These are phyloP conservation scores for Fabriciana adippe DNA, from an alignment of 2,888 invertebrate genomes.

Conservation along the genomic window DNA sequence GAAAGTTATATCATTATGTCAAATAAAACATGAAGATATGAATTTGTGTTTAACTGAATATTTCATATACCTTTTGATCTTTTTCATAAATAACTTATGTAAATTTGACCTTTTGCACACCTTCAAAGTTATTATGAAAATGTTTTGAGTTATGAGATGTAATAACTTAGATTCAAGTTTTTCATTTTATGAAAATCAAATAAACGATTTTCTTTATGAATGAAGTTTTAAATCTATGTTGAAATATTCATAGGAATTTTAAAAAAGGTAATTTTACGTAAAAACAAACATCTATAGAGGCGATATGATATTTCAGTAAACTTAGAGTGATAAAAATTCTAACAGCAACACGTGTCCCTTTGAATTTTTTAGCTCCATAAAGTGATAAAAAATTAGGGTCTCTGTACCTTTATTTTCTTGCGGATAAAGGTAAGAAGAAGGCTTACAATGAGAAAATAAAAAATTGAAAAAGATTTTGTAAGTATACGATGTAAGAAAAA, in stretches of 20 bases:
- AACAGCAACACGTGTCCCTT: not conserved
- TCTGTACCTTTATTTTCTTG: slow-evolving; percentile 4
- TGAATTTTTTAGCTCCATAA: slow-evolving; percentile 1
- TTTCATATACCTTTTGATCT: not conserved
- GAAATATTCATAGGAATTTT: too few species aligned
- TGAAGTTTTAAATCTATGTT: not conserved
- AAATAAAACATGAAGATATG: not conserved
- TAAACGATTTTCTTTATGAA: not conserved
- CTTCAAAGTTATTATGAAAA: not conserved
- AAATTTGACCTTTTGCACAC: slow-evolving; percentile 12
- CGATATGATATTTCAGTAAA: not conserved
- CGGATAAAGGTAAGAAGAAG: too few species aligned
- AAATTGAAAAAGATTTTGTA: too few species aligned
- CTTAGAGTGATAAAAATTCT: not conserved
- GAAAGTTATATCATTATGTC: not conserved
- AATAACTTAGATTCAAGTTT: slow-evolving; percentile 1
- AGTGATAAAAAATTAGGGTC: slow-evolving; percentile 16
- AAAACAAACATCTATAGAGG: too few species aligned
- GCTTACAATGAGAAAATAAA: too few species aligned
- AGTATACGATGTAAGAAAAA: too few species aligned
- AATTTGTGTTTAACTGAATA: not conserved
- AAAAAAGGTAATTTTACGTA: too few species aligned
- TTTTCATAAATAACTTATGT: slow-evolving; percentile 15
- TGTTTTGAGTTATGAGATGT: slow-evolving; percentile 13
- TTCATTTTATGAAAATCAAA: slow-evolving; percentile 12